A percentile compares a stretch with the other conserved stretches of the same genome.
Conservation (phyloP, 2,888 invertebrate genomes). For the Sylvicola cinctus region DNA sequence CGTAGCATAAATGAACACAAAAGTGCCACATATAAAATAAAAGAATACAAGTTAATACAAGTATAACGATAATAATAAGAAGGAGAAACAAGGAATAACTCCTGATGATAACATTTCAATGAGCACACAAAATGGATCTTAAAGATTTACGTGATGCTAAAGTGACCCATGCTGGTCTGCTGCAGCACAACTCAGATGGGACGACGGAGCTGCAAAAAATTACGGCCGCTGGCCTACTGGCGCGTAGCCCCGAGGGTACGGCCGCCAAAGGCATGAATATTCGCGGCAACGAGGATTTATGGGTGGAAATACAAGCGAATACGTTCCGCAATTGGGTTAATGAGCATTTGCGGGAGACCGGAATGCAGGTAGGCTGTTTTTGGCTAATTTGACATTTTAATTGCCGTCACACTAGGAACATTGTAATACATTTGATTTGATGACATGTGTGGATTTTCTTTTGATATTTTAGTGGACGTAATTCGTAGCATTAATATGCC, state of each 20-base stretch:
- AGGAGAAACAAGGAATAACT: not conserved
- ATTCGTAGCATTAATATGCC: no score
- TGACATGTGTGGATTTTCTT: no score
- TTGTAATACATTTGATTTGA: no score
- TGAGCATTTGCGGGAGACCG: slow-evolving; percentile 58
- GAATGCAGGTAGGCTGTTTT: slow-evolving; percentile 38
- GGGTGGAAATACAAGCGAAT: slow-evolving; percentile 91
- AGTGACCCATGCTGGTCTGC: slow-evolving; percentile 34
- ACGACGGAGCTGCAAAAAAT: slow-evolving; percentile 34
- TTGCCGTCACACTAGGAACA: no score
- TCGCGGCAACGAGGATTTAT: slow-evolving; percentile 83
- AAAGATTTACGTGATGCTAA: slow-evolving; percentile 28
- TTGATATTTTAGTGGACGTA: no score
- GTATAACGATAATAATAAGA: not conserved
- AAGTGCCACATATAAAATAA: not conserved
- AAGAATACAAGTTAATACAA: not conserved
- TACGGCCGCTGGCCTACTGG: slow-evolving; percentile 63
- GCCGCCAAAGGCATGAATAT: slow-evolving; percentile 91
- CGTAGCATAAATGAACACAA: not conserved
- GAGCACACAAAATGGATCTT: slow-evolving; percentile 18
- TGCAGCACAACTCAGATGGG: slow-evolving; percentile 36
- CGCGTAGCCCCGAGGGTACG: slow-evolving; percentile 80
- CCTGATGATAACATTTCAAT: not conserved
- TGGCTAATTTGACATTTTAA: no score
- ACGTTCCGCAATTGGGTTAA: slow-evolving; percentile 97